Percentiles rank a stretch among this genome's conserved stretches.
Conservation (phyloP, 2,113 vertebrate species). For the Sinocyclocheilus rhinocerous region DNA sequence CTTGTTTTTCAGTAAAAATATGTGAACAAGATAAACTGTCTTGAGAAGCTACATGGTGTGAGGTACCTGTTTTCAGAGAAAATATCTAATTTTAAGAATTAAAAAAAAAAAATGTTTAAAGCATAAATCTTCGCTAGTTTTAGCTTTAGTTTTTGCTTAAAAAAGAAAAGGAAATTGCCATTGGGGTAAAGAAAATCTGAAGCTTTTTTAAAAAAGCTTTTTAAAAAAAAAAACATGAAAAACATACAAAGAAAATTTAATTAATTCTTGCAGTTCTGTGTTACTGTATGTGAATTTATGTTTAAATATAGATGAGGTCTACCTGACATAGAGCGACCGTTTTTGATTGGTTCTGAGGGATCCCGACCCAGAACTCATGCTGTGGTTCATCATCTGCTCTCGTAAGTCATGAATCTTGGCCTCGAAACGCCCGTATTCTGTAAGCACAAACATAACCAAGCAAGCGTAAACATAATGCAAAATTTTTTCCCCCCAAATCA, state of each 20-base stretch:
- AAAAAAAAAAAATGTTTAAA: too few species aligned
- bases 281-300: background rate
- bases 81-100: background rate
- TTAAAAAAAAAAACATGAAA: background rate
- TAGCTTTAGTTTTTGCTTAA: background rate
- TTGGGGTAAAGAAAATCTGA: background rate
- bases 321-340: conserved; percentile 96
- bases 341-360: conserved; percentile 97
- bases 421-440: conserved; percentile 96
- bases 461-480: background rate
- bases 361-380: conserved; percentile 97
- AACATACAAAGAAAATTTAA: background rate
- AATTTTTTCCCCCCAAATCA: background rate
- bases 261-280: background rate
- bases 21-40: background rate
- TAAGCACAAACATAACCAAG: conserved; percentile 60
- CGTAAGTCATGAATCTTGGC: conserved; percentile 99
- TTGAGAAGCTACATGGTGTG: background rate
- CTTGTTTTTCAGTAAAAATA: background rate
- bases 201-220: too few species aligned
- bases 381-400: conserved; percentile 99
- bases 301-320: conserved; percentile 13
- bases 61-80: background rate
- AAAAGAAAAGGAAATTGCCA: background rate
- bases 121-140: background rate